Base-by-base conservation (phyloP, 2,113 vertebrate genomes). In the Pelodiscus sinensis region DNA sequence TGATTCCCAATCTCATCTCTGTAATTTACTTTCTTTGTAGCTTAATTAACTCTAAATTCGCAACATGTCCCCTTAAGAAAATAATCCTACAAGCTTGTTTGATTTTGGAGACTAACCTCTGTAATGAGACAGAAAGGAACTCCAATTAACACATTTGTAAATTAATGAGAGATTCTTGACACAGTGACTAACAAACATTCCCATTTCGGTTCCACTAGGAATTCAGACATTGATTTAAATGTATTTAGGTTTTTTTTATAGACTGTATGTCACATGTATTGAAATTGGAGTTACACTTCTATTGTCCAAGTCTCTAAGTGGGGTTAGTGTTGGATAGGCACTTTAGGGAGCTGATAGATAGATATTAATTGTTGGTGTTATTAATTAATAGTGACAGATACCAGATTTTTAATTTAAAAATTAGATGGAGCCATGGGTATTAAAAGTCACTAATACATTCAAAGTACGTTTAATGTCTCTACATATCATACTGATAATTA, bases 191-290 rank as follows among this genome's bases (percentile, higher is more conserved):
- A 25, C 12, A n/a, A 38, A 21, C 13, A 55, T 55, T 57, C 55
- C n/a, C 14, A 35, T 73, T 73, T 22, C 16, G 22, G 35, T 38
- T 73, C 21, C 18, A 22, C 21, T 15, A 19, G 35, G 35, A 38
- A 73, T 73, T 73, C 68, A 73, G 35, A 3, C 44, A 50, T 56
- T 3, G 12, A 29, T 3, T 24, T 35, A 68, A 29, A 13, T 2
- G 4, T 18, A 15, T 6, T 65, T 8, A 8, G 19, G 55, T 50
- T 8, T 19, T 44, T 44, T 21, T 54, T 2, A 3, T n/a, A 35
- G 5, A 35, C 4, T 38, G 11, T 35, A 44, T 21, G 0, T 5
- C 52, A 8, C 51, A 57, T 9, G 5, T 1, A 21, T 15, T 25
- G 71, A 19, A 56, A 38, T 24, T 15, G 50, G n/a, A 35, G 2